Evolutionary conservation across 1,140 invertebrate genomes (phyloP), one percentile per base, ranked within the genome.

Genomic region (Pachyrhynchus sulphureomaculatus): DNA sequence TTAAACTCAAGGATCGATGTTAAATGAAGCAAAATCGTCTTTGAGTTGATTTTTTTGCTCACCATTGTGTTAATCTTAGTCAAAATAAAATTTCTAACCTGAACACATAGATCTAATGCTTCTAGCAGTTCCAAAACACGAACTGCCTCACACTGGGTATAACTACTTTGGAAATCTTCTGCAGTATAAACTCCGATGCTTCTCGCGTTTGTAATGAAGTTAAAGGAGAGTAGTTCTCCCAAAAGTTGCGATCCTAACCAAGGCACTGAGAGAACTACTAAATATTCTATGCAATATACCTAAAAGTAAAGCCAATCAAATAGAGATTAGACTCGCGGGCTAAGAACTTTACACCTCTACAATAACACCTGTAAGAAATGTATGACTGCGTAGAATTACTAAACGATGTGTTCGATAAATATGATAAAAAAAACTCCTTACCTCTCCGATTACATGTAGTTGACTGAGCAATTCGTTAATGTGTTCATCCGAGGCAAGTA

Each of bases 131-230:
- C 82, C 15, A 90, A 75, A 52, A 88, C 79, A 71, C 90, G 86
- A 44, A 82, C 76, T 1, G 89, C 86, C 70, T 92, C 90, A 65
- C 84, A 86, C 62, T 89, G 86, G 48, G 88, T 87, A 72, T 84
- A 88, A 64, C 88, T 80, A 10, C 87, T 79, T 76, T 90, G 89
- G 72, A 93, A 90, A 72, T 93, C 90, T 68, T 92, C 88, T 1
- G 85, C 75, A 2, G 87, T 85, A 72, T 90, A 92, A 66, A 88
- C 88, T 3, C 91, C 91, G 18, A 88, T 89, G 8, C 86, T 83
- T 18, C 88, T 80, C 37, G 86, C 82, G 61, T 84, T 78, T 8
- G 77, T 68, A 33, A 92, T 51, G 82, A 79, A 54, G 82, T 71
- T 70, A 81, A 82, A 9, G 81, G 77, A 60, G 80, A 80, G 78